phyloP scores from a whole-genome alignment of 1,140 invertebrate genomes.

The Atta colombica region DNA sequence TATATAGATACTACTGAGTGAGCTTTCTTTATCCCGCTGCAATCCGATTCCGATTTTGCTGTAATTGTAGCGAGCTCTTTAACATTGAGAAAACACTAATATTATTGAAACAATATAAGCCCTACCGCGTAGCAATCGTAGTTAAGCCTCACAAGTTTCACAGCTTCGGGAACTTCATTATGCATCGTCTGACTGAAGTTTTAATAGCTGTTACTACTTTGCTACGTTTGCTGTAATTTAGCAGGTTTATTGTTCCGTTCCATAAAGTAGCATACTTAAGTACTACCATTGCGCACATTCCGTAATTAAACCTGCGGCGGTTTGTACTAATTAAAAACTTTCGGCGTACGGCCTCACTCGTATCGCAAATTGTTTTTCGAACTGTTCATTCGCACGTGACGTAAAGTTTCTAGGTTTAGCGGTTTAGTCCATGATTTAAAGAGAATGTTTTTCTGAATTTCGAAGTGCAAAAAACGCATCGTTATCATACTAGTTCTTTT shows the following conservation, averaged over 20 bases:
- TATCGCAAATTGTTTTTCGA: constrained; percentile 58
- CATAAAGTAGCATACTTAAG: constrained; percentile 62
- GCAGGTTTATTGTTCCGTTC: constrained; percentile 61
- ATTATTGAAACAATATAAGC: constrained; percentile 50
- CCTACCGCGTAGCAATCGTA: constrained; percentile 26
- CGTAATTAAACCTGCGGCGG: constrained; percentile 57
- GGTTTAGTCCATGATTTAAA: neutral
- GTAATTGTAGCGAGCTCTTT: constrained; percentile 11
- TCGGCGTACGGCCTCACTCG: constrained; percentile 23
- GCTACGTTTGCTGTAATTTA: constrained; percentile 63
- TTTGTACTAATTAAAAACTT: constrained; percentile 64
- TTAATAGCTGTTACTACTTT: constrained; percentile 64
- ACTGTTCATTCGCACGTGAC: constrained; percentile 38
- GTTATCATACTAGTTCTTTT: neutral
- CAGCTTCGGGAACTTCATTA: constrained; percentile 56
- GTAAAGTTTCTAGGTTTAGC: constrained; percentile 5
- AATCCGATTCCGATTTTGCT: neutral
- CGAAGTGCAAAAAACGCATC: neutral
- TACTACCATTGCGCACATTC: constrained; percentile 58
- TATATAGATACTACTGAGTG: neutral
- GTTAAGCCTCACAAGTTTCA: constrained; percentile 51
- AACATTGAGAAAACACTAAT: constrained; percentile 1
- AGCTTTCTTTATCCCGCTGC: neutral
- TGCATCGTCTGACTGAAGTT: constrained; percentile 53
- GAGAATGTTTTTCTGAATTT: neutral